These are phyloP conservation scores for Coelogynopora nodosa DNA, from an alignment of 2,888 invertebrate genomes.

Conservation along the genomic window DNA sequence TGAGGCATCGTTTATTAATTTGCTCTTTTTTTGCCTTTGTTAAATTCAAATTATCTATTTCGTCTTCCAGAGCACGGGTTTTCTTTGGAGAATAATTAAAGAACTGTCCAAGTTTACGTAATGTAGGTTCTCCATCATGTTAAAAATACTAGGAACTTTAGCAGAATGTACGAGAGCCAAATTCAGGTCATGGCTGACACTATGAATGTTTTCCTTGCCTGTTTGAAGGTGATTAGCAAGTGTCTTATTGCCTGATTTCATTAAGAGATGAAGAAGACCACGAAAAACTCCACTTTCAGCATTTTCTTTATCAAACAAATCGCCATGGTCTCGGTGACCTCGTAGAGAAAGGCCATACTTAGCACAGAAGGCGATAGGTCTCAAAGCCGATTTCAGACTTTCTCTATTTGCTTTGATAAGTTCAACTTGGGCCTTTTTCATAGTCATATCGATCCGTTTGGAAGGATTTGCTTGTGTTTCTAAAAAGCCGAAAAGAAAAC, in stretches of 20 bases:
- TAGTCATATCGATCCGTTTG: constrained; percentile 11
- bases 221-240: not conserved
- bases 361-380: not conserved
- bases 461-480: not conserved
- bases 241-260: not conserved
- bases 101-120: no score
- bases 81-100: no score
- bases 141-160: no score
- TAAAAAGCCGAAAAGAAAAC: not conserved
- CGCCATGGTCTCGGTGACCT: not conserved
- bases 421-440: not conserved
- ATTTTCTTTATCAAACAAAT: constrained; percentile 8
- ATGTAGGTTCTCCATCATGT: no score
- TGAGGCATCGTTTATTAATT: no score
- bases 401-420: constrained; percentile 6
- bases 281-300: constrained; percentile 16
- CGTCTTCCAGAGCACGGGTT: no score
- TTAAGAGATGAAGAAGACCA: constrained; percentile 17
- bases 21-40: no score
- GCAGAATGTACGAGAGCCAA: no score
- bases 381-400: not conserved
- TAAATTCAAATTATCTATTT: no score
- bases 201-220: constrained; percentile 6
- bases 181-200: no score
- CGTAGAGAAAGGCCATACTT: not conserved